Percentiles rank a stretch among this genome's conserved stretches.
phyloP scores from a whole-genome alignment of 2,888 invertebrate species.

The Nomada ruficornis region DNA sequence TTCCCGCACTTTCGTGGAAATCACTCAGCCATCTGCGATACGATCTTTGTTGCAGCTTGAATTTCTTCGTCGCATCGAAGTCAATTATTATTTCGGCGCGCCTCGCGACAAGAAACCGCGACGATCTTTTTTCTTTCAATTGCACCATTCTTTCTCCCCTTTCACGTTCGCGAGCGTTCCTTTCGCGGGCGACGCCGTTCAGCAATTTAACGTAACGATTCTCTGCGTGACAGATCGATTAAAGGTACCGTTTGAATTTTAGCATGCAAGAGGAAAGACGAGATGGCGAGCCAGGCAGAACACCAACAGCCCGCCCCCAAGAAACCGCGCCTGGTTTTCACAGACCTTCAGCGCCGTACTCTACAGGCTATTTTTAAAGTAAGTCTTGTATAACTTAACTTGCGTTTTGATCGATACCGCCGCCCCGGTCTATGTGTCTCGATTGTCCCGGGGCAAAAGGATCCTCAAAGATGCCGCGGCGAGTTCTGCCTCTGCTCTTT shows the following conservation, averaged over 20 bases:
- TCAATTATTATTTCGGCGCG: too few species aligned
- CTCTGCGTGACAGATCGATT: conserved; percentile 21
- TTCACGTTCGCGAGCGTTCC: too few species aligned
- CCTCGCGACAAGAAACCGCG: too few species aligned
- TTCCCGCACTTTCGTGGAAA: neutral
- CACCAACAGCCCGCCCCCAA: conserved; percentile 95
- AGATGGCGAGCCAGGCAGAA: conserved; percentile 91
- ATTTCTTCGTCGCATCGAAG: too few species aligned
- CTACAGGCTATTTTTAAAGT: conserved; percentile 99
- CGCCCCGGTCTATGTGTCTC: conserved; percentile 58
- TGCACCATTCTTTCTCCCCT: too few species aligned
- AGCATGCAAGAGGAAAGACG: conserved; percentile 99
- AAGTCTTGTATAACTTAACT: conserved; percentile 75
- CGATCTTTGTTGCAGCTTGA: neutral
- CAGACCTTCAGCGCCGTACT: conserved; percentile 99
- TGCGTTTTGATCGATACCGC: conserved; percentile 70
- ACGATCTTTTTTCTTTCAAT: too few species aligned
- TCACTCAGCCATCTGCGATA: neutral
- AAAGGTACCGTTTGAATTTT: conserved; percentile 78
- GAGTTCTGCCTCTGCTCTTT: neutral
- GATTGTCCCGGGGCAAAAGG: conserved; percentile 20
- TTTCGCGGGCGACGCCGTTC: too few species aligned
- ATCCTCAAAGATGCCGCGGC: neutral
- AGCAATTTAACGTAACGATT: too few species aligned
- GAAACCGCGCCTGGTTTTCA: conserved; percentile 99